Evolutionary conservation across 2,888 invertebrate genomes (phyloP), one percentile per base, ranked within the genome.

Genomic region (Acanthosepion lycidas): DNA sequence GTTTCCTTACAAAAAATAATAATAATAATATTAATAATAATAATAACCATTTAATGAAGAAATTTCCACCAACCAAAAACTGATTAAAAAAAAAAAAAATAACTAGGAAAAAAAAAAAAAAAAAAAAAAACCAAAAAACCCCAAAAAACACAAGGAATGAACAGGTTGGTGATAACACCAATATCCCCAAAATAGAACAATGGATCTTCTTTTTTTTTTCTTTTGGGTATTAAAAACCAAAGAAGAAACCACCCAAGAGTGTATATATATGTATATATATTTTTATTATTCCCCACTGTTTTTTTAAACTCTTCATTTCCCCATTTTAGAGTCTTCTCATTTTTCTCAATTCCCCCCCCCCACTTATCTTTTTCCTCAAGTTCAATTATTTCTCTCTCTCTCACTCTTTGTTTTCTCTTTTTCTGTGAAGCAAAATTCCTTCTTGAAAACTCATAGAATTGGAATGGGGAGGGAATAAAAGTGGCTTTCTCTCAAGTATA

Each of bases 401-500:
- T 42, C 42, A 1, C 2, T 42, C 42, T 42, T 3, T 42, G 2
- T 42, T 2, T 42, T 42, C 3, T 42, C 42, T 42, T 3, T 42
- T 78, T 78, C 33, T 78, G 33, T 78, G 78, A 78, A 78, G n/a
- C 78, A 78, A 78, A 78, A 78, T 78, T 78, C 78, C 78, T 78
- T 78, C 28, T 78, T 78, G 78, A 78, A 20, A 78, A 78, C 78
- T 78, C 78, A 78, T 51, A 51, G 20, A 59, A 78, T 78, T 78
- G n/a, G 78, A 78, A 78, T 15, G 78, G n/a, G 78, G 78, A 33
- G 78, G 33, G 15, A 78, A 78, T 78, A 78, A 78, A 78, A 78
- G n/a, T 78, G 78, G 78, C 78, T 78, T 78, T 78, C 78, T 78
- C 78, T 78, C 78, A 78, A 78, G 78, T 78, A 78, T 23, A 59